Conservation (phyloP, 64 coral and sea anemone genomes). For the Acropora tenuis region DNA sequence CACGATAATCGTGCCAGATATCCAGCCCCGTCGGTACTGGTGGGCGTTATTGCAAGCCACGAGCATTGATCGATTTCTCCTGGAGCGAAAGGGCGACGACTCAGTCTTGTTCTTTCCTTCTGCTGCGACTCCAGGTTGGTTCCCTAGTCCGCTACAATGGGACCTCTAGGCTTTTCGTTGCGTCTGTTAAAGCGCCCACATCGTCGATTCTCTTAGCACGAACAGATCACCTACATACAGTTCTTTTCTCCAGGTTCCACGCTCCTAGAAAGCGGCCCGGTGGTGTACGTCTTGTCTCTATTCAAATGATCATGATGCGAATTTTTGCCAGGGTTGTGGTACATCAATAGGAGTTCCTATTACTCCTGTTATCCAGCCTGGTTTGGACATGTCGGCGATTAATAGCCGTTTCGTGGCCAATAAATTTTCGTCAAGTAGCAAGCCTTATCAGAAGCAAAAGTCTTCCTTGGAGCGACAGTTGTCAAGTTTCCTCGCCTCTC, state of each 20-base stretch:
- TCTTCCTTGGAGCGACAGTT: background rate
- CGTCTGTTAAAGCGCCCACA: background rate
- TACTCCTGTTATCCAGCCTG: background rate
- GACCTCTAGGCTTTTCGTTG: background rate
- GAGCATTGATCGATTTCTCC: constrained; percentile 4
- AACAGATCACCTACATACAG: background rate
- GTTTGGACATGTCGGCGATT: background rate
- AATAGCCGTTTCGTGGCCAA: no score
- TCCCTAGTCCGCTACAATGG: no score
- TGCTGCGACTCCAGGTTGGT: constrained; percentile 1
- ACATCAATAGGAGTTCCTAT: background rate
- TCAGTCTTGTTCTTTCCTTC: constrained; percentile 3
- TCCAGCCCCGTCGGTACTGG: constrained; percentile 25
- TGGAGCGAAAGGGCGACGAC: background rate
- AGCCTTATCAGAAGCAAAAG: no score
- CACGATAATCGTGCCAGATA: constrained; percentile 1
- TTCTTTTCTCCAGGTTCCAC: background rate
- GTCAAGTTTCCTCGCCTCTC: background rate
- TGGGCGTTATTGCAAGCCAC: constrained; percentile 15
- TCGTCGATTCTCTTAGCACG: background rate
- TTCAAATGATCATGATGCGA: constrained; percentile 23
- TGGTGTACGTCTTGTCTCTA: constrained; percentile 22
- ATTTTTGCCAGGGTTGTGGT: constrained; percentile 50
- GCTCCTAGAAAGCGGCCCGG: constrained; percentile 38
- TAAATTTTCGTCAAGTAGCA: no score